Evolutionary conservation across 2,797 vertebrate species (phyloP), one percentile per base, ranked within the genome.

Genomic region (Falco biarmicus): DNA sequence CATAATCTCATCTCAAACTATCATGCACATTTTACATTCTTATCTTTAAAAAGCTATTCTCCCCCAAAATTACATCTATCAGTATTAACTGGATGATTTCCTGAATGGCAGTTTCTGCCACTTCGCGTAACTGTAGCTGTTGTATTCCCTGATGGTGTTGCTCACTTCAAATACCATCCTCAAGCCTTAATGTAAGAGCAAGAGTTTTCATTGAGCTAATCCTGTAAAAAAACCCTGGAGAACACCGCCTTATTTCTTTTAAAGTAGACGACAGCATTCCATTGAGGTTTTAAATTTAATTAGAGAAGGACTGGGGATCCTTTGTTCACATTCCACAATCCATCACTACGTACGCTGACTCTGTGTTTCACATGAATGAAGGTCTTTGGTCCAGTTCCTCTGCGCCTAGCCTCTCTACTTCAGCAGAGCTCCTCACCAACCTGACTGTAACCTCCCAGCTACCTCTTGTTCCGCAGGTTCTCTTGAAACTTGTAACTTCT

Each of bases 391-490:
- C 81, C 63, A 84, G 70, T 45, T 82, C 63, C 43, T 80, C 69
- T 66, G 32, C 70, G 68, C 57, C 19, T 70, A 17, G 24, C 17
- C 31, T 51, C 60, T 63, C 65, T 90, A 19, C 31, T 66, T 34
- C 8, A 5, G 34, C 57, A 87, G 29, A 92, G 50, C 61, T 93
- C 70, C 64, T 79, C 64, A n/a, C 17, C 34, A 54, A 31, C 29
- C 53, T 53, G 18, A 77, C 53, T 12, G 7, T 82, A 74, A 75
- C 70, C 66, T 90, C 51, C 15, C 4, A 2, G 43, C 57, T 87
- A 45, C 54, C 69, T 89, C 82, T 86, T 84, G 61, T 81, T 84
- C 84, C 87, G 41, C 90, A 95, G 32, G n/a, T 90, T 94, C 86
- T 65, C 68, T 65, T 79, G 61, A 82, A 86, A 90, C 48, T 84